These are phyloP conservation scores for Drosophila grimshawi DNA, from an alignment of 1,140 invertebrate genomes.

Conservation along the genomic window DNA sequence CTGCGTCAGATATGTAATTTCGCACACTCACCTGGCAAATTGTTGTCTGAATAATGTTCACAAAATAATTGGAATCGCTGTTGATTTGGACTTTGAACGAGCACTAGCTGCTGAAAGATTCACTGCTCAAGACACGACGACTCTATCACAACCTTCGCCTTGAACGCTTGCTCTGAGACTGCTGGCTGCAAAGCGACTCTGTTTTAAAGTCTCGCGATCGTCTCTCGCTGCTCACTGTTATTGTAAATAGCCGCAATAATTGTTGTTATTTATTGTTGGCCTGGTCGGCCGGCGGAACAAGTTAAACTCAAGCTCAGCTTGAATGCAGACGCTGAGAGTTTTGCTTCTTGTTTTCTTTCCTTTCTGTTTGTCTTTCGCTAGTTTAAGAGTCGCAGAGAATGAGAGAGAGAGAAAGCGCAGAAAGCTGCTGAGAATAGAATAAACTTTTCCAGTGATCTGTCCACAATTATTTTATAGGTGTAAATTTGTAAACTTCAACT, in stretches of 20 bases:
- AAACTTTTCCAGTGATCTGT: neutral
- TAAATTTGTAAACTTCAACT: neutral
- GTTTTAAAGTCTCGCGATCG: constrained; percentile 55
- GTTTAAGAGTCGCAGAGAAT: constrained; percentile 13
- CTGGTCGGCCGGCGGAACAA: constrained; percentile 61
- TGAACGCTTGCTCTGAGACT: constrained; percentile 77
- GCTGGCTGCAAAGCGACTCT: constrained; percentile 58
- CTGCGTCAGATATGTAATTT: constrained; percentile 36
- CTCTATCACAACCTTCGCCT: constrained; percentile 80
- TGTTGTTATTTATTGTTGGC: constrained; percentile 20
- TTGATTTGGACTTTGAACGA: constrained; percentile 65
- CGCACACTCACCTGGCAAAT: constrained; percentile 63
- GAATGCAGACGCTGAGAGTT: constrained; percentile 16
- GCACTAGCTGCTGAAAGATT: constrained; percentile 29
- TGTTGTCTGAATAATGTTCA: constrained; percentile 20
- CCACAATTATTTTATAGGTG: neutral
- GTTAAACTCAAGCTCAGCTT: constrained; percentile 46
- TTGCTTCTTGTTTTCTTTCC: constrained; percentile 33
- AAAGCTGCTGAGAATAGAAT: neutral
- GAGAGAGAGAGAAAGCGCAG: constrained; percentile 2
- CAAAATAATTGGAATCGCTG: constrained; percentile 33
- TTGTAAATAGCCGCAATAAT: constrained; percentile 56
- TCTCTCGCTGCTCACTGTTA: constrained; percentile 35
- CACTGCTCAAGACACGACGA: constrained; percentile 18
- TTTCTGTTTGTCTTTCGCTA: constrained; percentile 32